A percentile compares a stretch with the other conserved stretches of the same genome.
Conservation (phyloP, 2,888 invertebrate species). For the Lasius fuliginosus region DNA sequence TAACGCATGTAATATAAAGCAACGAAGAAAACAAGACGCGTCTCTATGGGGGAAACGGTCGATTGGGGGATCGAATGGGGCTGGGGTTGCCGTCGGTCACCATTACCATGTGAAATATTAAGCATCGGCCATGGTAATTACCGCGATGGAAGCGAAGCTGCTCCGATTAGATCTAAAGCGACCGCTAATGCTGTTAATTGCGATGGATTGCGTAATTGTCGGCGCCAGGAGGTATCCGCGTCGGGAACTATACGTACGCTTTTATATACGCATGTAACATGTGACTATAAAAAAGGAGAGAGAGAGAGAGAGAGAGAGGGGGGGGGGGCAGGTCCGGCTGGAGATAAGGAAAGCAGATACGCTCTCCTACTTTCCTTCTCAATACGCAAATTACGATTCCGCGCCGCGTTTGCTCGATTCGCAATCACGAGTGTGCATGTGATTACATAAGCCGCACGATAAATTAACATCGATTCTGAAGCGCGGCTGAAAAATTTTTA, state of each 20-base stretch:
- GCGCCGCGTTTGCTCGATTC: constrained; percentile 3
- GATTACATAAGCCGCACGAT: constrained; percentile 39
- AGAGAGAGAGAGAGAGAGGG: constrained; percentile 19
- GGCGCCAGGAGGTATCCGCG: constrained; percentile 37
- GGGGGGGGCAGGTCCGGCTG: constrained; percentile 8
- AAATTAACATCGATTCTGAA: constrained; percentile 50
- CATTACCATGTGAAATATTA: constrained; percentile 78
- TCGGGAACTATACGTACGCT: constrained; percentile 21
- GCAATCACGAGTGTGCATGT: constrained; percentile 13
- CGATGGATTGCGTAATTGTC: constrained; percentile 80
- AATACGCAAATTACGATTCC: constrained; percentile 53
- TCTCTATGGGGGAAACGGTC: background rate
- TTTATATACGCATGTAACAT: constrained; percentile 29
- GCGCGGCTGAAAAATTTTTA: constrained; percentile 22
- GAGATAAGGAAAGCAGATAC: constrained; percentile 43
- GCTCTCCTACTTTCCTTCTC: constrained; percentile 49
- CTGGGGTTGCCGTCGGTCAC: constrained; percentile 44
- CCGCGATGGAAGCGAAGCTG: constrained; percentile 70
- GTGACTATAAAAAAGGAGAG: background rate
- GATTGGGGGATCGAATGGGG: constrained; percentile 32
- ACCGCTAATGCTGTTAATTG: constrained; percentile 78
- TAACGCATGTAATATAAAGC: constrained; percentile 16
- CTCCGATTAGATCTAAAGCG: constrained; percentile 79
- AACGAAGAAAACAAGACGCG: background rate
- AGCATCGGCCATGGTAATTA: constrained; percentile 77